These are phyloP conservation scores for Machaerirhynchus nigripectus DNA, from an alignment of 2,113 vertebrate species.

Conservation along the genomic window DNA sequence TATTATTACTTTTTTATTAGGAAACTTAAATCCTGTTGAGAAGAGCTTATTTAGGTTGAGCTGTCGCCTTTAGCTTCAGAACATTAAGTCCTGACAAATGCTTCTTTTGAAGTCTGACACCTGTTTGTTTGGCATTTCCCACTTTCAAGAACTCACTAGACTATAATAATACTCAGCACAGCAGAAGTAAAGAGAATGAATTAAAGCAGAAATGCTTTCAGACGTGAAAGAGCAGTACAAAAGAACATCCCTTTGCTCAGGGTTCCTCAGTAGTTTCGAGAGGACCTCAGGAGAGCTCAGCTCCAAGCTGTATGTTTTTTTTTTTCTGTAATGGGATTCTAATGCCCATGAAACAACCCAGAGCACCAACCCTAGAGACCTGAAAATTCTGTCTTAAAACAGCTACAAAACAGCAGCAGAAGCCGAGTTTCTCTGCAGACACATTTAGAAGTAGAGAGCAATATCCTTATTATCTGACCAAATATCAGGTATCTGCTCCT, in stretches of 20 bases:
- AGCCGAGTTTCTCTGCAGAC: background rate
- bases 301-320: background rate
- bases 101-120: constrained; percentile 63
- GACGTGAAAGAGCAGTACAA: constrained; percentile 15
- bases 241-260: background rate
- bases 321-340: background rate
- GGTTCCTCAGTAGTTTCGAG: background rate
- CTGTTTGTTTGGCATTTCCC: constrained; percentile 64
- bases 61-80: constrained; percentile 52
- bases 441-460: background rate
- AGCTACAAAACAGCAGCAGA: background rate
- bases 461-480: background rate
- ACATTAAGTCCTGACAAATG: constrained; percentile 61
- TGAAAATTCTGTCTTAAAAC: background rate
- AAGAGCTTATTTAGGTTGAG: constrained; percentile 54
- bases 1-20: constrained; percentile 49
- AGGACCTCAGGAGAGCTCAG: constrained; percentile 5
- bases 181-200: constrained; percentile 58
- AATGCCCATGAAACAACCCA: background rate
- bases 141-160: constrained; percentile 43
- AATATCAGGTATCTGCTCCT: background rate
- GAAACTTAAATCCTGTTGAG: constrained; percentile 25
- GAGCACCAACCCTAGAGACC: background rate
- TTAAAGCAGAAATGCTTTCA: constrained; percentile 52
- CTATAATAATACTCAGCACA: constrained; percentile 43